Base-by-base conservation (phyloP, 2,888 invertebrate genomes). In the Himalopsyche tibetana region DNA sequence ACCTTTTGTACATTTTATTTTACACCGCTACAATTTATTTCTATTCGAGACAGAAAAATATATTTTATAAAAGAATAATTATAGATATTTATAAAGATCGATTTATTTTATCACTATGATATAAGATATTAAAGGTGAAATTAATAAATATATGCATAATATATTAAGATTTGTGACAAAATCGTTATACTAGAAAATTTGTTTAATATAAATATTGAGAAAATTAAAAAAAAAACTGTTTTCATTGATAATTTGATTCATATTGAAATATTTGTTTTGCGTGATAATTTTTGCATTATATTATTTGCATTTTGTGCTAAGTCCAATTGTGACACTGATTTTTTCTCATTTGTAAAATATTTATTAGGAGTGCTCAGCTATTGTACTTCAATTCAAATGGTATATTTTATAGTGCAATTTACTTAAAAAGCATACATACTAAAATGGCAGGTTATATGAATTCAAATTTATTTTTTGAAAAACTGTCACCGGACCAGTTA, bases 181-280 rank as follows among this genome's bases (percentile, higher is more conserved):
- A 83, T 86, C 81, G 83, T 83, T 86, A 83, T 83, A 80, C 55
- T 86, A 86, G 82, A 82, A 38, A 80, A 83, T 86, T 85, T 85
- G 85, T 85, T 85, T 86, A 86, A 86, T 83, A 86, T 83, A 86
- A 83, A 51, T 40, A 56, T 82, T 63, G 36, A 81, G 40, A 85
- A 85, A 79, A 40, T 38, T 69, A 84, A 28, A 84, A 81, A 56
- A 86, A 85, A 83, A 85, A 83, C 82, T 83, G 81, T 81, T 86
- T 86, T 82, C 45, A 42, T 38, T 82, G 38, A 85, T 85, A 69
- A 42, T 63, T 81, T 83, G 63, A 83, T 85, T 85, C 69, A 82
- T 81, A 85, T 63, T 85, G 83, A 84, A 84, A 74, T 74, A 86
- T 80, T 84, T 86, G 81, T 86, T 55, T 83, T 86, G 86, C 69